Percentiles rank a stretch among this genome's conserved stretches.
Evolutionary conservation across 53 echinoderm and acorn worm species (phyloP).

Genomic region (Holothuria leucospilota): DNA sequence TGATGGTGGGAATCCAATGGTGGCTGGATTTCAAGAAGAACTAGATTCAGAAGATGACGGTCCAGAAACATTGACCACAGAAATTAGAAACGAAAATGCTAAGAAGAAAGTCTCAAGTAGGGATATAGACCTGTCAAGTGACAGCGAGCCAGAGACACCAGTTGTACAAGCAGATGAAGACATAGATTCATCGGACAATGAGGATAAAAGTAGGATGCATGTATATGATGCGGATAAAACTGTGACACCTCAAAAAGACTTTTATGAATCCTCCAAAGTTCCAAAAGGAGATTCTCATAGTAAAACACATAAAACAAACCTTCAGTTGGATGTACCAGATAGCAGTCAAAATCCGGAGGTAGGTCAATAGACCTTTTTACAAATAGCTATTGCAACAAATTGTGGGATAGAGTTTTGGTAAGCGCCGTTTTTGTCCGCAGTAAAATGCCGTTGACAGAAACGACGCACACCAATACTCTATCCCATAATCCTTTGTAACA

Average conservation of each 20-base stretch:
- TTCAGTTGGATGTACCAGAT: too few species aligned
- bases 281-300: too few species aligned
- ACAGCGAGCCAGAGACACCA: constrained; percentile 32
- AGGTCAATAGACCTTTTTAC: too few species aligned
- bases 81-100: background rate
- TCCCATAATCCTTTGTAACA: too few species aligned
- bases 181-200: constrained; percentile 56
- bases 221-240: background rate
- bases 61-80: constrained; percentile 33
- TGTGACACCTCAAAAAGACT: background rate
- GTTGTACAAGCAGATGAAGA: constrained; percentile 43
- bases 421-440: too few species aligned
- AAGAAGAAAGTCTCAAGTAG: constrained; percentile 59
- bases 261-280: background rate
- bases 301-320: too few species aligned
- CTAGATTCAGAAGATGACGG: constrained; percentile 93
- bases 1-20: constrained; percentile 93
- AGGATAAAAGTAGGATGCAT: background rate
- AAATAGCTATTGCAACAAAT: too few species aligned
- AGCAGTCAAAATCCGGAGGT: too few species aligned
- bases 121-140: constrained; percentile 75
- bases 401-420: too few species aligned
- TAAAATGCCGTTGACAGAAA: too few species aligned
- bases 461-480: too few species aligned
- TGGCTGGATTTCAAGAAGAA: constrained; percentile 95